These are phyloP conservation scores for Rhinichthys osculus DNA, from an alignment of 2,797 vertebrate species.

Conservation along the genomic window DNA sequence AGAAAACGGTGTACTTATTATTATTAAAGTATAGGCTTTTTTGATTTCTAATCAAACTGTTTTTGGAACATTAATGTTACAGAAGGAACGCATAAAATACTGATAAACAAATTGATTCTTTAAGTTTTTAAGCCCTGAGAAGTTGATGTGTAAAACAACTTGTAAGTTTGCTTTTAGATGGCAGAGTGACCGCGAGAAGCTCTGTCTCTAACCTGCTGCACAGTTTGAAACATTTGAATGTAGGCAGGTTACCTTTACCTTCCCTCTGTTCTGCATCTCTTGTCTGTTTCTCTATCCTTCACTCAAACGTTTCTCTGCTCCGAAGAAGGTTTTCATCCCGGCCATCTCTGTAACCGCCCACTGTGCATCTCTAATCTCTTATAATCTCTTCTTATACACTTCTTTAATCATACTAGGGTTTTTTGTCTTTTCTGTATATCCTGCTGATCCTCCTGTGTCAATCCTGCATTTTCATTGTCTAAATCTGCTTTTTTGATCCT, in stretches of 20 bases:
- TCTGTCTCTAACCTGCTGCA: slow-evolving; percentile 19
- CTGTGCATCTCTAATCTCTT: slow-evolving; percentile 57
- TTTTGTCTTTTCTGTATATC: slow-evolving; percentile 22
- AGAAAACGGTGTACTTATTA: not conserved
- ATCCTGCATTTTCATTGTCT: slow-evolving; percentile 39
- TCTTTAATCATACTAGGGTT: slow-evolving; percentile 58
- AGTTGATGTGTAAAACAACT: not conserved
- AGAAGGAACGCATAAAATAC: not conserved
- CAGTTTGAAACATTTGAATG: slow-evolving; percentile 41
- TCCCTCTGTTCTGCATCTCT: slow-evolving; percentile 5
- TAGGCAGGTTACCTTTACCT: slow-evolving; percentile 17
- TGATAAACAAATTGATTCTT: not conserved
- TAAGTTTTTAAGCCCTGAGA: not conserved
- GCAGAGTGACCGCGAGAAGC: not conserved
- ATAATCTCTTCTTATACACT: slow-evolving; percentile 70
- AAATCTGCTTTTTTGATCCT: slow-evolving; percentile 26
- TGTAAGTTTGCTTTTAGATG: slow-evolving; percentile 21
- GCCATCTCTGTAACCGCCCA: slow-evolving; percentile 42
- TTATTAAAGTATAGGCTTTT: not conserved
- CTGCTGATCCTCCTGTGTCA: slow-evolving; percentile 40
- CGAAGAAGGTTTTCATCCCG: slow-evolving; percentile 46
- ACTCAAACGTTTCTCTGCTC: slow-evolving; percentile 34
- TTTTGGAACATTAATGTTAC: not conserved
- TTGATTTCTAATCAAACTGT: not conserved
- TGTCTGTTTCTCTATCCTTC: slow-evolving; percentile 57